A percentile compares a stretch with the other conserved stretches of the same genome.
Conservation (phyloP, 1,140 invertebrate genomes). For the Oedothorax gibbosus region DNA sequence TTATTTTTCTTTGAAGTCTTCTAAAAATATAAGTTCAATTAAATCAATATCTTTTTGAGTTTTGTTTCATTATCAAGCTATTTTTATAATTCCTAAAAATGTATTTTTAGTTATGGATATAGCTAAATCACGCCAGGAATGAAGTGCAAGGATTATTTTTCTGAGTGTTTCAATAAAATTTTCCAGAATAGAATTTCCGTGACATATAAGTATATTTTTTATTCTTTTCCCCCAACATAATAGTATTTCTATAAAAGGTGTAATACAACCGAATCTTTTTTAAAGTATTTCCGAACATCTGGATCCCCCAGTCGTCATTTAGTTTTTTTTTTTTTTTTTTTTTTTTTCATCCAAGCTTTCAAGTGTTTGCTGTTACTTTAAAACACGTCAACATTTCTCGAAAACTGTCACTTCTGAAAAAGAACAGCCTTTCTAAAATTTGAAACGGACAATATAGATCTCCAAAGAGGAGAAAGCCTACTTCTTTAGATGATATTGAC, state of each 20-base stretch:
- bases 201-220: background rate
- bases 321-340: constrained; percentile 49
- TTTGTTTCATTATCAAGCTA: too few relatives aligned
- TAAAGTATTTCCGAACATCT: constrained; percentile 50
- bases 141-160: too few relatives aligned
- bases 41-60: too few relatives aligned
- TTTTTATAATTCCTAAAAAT: too few relatives aligned
- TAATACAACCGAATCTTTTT: constrained; percentile 5
- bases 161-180: too few relatives aligned
- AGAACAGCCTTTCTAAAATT: constrained; percentile 12
- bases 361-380: constrained; percentile 46
- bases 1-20: too few relatives aligned
- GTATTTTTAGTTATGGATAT: too few relatives aligned
- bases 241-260: constrained; percentile 21
- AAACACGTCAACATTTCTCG: constrained; percentile 44
- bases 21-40: too few relatives aligned
- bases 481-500: constrained; percentile 15
- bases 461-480: background rate
- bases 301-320: constrained; percentile 50
- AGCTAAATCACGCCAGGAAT: too few relatives aligned
- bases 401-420: constrained; percentile 35
- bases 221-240: background rate
- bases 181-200: too few relatives aligned
- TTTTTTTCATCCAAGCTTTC: constrained; percentile 47
- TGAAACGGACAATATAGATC: background rate